phyloP scores from a whole-genome alignment of 2,113 vertebrate genomes.

The Mormyrus iriodes region DNA sequence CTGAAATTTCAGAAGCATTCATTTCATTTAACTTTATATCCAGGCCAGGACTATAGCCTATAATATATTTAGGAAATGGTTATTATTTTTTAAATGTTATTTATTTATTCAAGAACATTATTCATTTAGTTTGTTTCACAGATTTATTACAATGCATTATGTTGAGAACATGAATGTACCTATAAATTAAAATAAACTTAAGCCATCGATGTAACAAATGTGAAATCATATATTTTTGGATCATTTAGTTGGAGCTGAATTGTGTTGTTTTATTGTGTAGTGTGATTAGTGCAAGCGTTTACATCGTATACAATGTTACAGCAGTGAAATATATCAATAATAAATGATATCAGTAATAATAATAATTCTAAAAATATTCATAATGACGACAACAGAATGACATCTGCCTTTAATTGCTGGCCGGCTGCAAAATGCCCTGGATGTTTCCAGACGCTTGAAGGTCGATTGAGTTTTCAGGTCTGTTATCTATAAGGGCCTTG shows the following conservation, averaged over 20 bases:
- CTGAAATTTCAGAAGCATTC: background rate
- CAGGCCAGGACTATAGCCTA: background rate
- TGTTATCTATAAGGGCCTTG: slow-evolving; percentile 80
- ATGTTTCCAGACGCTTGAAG: slow-evolving; percentile 71
- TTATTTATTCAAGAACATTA: background rate
- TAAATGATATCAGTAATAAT: background rate
- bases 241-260: background rate
- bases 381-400: slow-evolving; percentile 39
- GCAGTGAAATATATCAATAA: background rate
- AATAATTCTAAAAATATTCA: background rate
- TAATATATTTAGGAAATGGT: background rate
- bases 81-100: background rate
- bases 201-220: background rate
- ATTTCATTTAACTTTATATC: background rate
- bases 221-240: background rate
- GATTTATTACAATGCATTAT: background rate
- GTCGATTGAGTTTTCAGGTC: slow-evolving; percentile 82
- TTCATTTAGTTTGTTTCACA: background rate
- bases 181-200: background rate
- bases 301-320: background rate
- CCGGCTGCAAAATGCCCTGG: slow-evolving; percentile 61
- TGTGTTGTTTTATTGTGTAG: background rate
- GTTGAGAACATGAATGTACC: background rate
- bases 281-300: background rate
- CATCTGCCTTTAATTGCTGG: slow-evolving; percentile 39